Evolutionary conservation across 2,888 invertebrate species (phyloP).

Genomic region (Limnephilus rhombicus): DNA sequence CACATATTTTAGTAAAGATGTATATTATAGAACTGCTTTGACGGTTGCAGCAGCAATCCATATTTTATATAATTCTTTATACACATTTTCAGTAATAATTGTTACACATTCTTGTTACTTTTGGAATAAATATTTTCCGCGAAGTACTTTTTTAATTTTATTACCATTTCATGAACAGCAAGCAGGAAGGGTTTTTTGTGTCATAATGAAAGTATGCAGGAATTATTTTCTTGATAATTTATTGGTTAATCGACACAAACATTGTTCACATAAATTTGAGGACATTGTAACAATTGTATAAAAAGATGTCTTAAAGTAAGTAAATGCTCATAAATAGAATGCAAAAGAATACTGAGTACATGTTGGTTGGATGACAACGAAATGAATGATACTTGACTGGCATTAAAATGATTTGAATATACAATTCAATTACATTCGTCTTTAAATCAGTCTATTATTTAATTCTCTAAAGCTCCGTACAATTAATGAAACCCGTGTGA

Average conservation of each 20-base stretch:
- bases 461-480: constrained; percentile 41
- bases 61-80: not conserved
- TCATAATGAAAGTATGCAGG: not conserved
- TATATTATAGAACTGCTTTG: no score
- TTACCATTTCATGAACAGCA: not conserved
- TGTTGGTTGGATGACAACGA: constrained; percentile 53
- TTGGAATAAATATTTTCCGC: not conserved
- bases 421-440: constrained; percentile 40
- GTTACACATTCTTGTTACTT: not conserved
- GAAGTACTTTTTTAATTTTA: not conserved
- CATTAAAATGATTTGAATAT: constrained; percentile 50
- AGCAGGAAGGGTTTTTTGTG: not conserved
- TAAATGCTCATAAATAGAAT: constrained; percentile 66
- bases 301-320: constrained; percentile 63
- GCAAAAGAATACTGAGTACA: constrained; percentile 63
- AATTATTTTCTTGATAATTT: constrained; percentile 62
- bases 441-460: constrained; percentile 54
- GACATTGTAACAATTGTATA: constrained; percentile 64
- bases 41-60: no score
- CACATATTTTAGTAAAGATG: no score
- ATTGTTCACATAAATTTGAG: constrained; percentile 62
- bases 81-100: no score
- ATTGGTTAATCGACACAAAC: constrained; percentile 65
- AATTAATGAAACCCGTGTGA: not conserved
- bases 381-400: constrained; percentile 61